Percentiles rank a stretch among this genome's conserved stretches.
These are phyloP conservation scores for Synchiropus splendidus DNA, from an alignment of 2,113 vertebrate species.

Conservation along the genomic window DNA sequence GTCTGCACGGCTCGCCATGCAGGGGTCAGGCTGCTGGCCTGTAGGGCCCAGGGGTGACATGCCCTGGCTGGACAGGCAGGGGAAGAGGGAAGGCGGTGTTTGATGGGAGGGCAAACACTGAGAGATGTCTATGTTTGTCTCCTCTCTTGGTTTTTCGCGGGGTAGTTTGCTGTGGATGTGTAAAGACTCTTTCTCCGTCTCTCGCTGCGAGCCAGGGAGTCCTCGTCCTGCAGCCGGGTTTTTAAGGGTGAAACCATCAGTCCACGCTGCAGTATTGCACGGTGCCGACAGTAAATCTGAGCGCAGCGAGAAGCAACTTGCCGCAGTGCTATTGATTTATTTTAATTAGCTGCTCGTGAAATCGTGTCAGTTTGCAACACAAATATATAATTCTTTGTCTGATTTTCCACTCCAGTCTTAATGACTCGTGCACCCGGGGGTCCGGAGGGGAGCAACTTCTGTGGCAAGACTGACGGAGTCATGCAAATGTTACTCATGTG, in stretches of 20 bases:
- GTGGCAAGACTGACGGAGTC: constrained; percentile 40
- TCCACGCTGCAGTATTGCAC: constrained; percentile 28
- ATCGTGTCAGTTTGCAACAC: constrained; percentile 68
- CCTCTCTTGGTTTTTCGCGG: constrained; percentile 21
- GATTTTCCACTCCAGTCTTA: constrained; percentile 60
- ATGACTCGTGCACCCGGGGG: constrained; percentile 51
- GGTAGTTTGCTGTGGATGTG: constrained; percentile 7
- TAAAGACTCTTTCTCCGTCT: background rate
- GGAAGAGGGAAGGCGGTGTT: constrained; percentile 35
- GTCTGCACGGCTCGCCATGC: constrained; percentile 68
- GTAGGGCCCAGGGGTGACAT: constrained; percentile 50
- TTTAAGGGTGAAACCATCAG: constrained; percentile 17
- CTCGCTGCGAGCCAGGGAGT: background rate
- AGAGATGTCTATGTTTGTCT: constrained; percentile 38
- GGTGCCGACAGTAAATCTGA: constrained; percentile 35
- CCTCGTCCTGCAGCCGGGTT: background rate
- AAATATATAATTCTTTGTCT: constrained; percentile 72
- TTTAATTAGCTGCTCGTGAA: constrained; percentile 75
- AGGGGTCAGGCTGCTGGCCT: constrained; percentile 60
- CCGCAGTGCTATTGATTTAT: constrained; percentile 74
- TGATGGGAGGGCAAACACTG: constrained; percentile 40
- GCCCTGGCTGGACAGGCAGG: constrained; percentile 39
- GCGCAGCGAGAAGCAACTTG: constrained; percentile 40
- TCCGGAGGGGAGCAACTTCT: constrained; percentile 44
- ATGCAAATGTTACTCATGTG: constrained; percentile 55